These are phyloP conservation scores for Dendrolimus houi DNA, from an alignment of 2,888 invertebrate genomes.

Conservation along the genomic window DNA sequence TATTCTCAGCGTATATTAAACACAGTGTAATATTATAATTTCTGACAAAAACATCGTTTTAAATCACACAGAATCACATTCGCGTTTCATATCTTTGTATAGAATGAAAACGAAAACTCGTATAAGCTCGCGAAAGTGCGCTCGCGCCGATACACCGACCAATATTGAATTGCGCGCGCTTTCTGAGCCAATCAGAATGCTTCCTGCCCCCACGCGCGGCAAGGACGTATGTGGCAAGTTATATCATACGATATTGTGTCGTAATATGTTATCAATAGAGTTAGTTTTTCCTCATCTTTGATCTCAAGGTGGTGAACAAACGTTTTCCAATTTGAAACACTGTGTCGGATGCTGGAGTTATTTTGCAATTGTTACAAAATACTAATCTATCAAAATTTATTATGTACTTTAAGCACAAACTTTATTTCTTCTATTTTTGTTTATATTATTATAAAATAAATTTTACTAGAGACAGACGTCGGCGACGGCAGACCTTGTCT, in stretches of 20 bases:
- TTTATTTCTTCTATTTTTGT: too few relatives aligned
- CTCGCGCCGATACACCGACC: conserved; percentile 41
- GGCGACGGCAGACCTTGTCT: too few relatives aligned
- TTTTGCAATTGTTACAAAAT: background rate
- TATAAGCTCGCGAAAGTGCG: conserved; percentile 60
- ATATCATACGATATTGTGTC: conserved; percentile 31
- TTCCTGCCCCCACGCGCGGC: conserved; percentile 40
- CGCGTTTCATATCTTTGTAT: conserved; percentile 43
- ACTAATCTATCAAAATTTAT: too few relatives aligned
- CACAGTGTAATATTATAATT: background rate
- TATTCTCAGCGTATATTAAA: background rate
- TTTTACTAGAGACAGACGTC: too few relatives aligned
- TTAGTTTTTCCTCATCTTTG: conserved; percentile 7
- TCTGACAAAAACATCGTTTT: background rate
- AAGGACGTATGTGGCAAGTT: conserved; percentile 48
- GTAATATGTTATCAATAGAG: conserved; percentile 10
- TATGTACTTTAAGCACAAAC: too few relatives aligned
- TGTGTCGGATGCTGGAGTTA: background rate
- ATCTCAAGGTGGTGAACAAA: background rate
- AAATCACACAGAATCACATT: conserved; percentile 26
- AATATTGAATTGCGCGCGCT: conserved; percentile 66
- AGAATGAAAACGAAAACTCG: conserved; percentile 61
- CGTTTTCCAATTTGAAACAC: conserved; percentile 1
- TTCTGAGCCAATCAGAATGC: conserved; percentile 42
- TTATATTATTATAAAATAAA: too few relatives aligned